Evolutionary conservation across 2,113 vertebrate genomes (phyloP), one percentile per base, ranked within the genome.

Genomic region (Nannobrachium achirus): DNA sequence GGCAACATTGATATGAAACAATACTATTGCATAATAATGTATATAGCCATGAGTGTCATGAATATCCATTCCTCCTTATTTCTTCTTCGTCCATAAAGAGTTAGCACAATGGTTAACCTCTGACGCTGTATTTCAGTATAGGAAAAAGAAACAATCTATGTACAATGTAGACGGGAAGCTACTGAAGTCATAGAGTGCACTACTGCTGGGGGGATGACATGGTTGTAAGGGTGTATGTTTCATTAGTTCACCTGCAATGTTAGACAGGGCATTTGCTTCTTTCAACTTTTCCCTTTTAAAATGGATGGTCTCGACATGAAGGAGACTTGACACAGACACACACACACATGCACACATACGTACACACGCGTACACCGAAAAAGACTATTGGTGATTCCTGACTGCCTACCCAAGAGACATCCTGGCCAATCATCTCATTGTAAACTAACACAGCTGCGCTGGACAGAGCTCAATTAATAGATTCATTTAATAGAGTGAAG

Each of bases 41-140:
- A 91, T 60, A 92, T 91, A 91, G 78, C 48, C 81, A 83, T 85
- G 50, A 73, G 79, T 86, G 77, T 87, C 80, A 76, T 73, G 15
- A 16, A 59, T 81, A 49, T 41, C 72, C 71, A 66, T 69, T 74
- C 56, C 13, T 75, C 65, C 70, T 88, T 66, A 61, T 86, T 88
- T 88, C 64, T 73, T 81, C 25, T 73, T 25, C 48, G 44, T 66
- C 81, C 81, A 39, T 68, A 78, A 83, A 56, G 7, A 76, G 73
- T 84, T 67, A 79, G 80, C 83, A 88, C 66, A 87, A 77, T 18
- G 20, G 62, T 71, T 38, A 75, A 50, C 10, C 46, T 68, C 55
- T 9, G 13, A 63, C 61, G 86, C 84, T 85, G 85, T 80, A 89
- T 71, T 67, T 20, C n/a, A 14, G 55, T 46, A n/a, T n/a, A 79